Base-by-base conservation (phyloP, 2,888 invertebrate species). In the Ophion slaviceki region DNA sequence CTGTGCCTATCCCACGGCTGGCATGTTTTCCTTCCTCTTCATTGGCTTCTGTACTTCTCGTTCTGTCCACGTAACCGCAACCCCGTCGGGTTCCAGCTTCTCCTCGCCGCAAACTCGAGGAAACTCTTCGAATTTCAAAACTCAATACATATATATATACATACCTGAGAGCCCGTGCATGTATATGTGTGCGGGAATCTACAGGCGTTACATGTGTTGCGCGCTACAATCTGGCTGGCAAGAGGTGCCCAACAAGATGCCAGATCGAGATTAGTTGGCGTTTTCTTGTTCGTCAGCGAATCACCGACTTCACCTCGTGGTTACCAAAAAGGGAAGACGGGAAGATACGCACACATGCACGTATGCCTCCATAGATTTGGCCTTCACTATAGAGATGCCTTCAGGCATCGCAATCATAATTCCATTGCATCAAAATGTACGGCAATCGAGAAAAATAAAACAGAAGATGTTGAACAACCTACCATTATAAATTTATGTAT, bases 91-190 rank as follows among this genome's bases (percentile, higher is more conserved):
- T 70, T 75, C 70, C 75, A 53, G 40, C 32, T 74, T 75, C 81
- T 70, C 74, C 71, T 64, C 66, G 14, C 79, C 70, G 47, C 82
- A 76, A 85, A 71, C 82, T 76, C 75, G 28, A 40, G 66, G 62
- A 80, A 85, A 82, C 82, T 85, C 85, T 82, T 72, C 75, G 79
- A 47, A 79, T 82, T 80, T 59, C 67, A 28, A 62, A 14, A 59
- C 67, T n/a, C n/a, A 40, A 57, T 36, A 62, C 20, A 10, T 11
- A 70, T 32, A 32, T 32, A n/a, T 45, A 14, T 5, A 5, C 32
- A 75, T 75, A n/a, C 24, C 20, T 28, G 0, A 5, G n/a, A 45
- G 17, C 17, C 0, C 5, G 53, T 2, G 53, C 53, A 17, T 53
- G 53, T 53, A 17, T 53, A n/a, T 24, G 28, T 36, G 32, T 66